These are phyloP conservation scores for Euura lappo DNA, from an alignment of 1,140 invertebrate species.

Conservation along the genomic window DNA sequence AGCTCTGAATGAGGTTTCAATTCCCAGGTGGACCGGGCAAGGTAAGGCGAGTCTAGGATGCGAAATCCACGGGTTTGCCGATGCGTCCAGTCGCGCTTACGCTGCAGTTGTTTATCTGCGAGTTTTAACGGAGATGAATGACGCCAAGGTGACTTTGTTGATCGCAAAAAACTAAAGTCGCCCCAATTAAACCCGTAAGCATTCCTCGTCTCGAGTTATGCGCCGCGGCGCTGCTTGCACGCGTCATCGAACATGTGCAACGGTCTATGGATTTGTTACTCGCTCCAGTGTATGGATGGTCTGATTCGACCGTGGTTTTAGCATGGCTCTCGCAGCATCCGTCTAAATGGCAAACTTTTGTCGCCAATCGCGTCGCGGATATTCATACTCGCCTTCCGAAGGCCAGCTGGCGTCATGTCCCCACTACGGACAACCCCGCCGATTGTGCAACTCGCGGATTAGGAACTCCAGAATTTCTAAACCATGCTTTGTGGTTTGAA, in stretches of 20 bases:
- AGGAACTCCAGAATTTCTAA: neutral
- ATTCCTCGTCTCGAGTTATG: constrained; percentile 22
- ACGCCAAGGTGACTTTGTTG: constrained; percentile 3
- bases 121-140: constrained; percentile 6
- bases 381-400: constrained; percentile 35
- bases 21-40: too few relatives aligned
- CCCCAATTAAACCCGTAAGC: too few relatives aligned
- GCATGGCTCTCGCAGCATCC: constrained; percentile 38
- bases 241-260: neutral
- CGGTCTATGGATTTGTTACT: too few relatives aligned
- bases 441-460: constrained; percentile 25
- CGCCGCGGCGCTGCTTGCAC: constrained; percentile 11
- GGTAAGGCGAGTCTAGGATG: too few relatives aligned
- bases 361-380: constrained; percentile 43
- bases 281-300: too few relatives aligned
- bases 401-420: neutral
- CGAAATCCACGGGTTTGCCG: constrained; percentile 36
- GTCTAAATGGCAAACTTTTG: constrained; percentile 34
- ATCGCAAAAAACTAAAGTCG: constrained; percentile 6
- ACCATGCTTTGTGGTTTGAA: neutral
- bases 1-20: too few relatives aligned
- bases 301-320: too few relatives aligned
- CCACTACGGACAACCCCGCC: constrained; percentile 32
- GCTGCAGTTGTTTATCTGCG: constrained; percentile 29
- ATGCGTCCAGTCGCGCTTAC: constrained; percentile 32